Evolutionary conservation across 1,140 invertebrate species (phyloP).

Genomic region (Bombus vancouverensis): DNA sequence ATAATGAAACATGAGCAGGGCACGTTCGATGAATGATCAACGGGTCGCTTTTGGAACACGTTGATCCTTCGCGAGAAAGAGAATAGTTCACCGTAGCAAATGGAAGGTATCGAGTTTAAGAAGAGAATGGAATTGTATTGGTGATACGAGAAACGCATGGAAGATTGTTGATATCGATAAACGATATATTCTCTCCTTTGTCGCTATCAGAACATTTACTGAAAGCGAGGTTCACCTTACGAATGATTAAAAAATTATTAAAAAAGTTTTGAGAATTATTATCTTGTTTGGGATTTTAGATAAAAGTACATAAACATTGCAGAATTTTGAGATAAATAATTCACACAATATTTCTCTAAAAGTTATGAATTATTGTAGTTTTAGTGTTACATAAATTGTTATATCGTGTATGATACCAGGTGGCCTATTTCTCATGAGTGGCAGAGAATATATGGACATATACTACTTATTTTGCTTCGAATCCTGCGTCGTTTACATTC

Average conservation of each 20-base stretch:
- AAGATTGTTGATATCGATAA: background rate
- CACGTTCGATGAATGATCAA: slow-evolving; percentile 35
- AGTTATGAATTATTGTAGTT: too few species aligned
- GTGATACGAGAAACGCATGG: too few species aligned
- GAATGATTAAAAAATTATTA: background rate
- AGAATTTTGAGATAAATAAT: background rate
- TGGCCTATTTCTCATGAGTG: too few species aligned
- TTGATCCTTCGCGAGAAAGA: too few species aligned
- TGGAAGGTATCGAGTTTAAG: background rate
- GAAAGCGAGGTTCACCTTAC: background rate
- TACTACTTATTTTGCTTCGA: too few species aligned
- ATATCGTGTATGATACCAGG: too few species aligned
- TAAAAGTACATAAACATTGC: background rate
- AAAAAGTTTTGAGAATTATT: background rate
- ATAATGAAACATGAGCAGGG: slow-evolving; percentile 35
- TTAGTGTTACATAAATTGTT: too few species aligned
- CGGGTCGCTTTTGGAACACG: background rate
- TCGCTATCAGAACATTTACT: background rate
- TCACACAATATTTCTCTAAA: too few species aligned
- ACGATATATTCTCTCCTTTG: background rate
- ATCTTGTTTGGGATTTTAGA: background rate
- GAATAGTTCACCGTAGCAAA: background rate
- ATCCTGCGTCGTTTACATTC: too few species aligned
- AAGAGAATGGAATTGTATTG: background rate
- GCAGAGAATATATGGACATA: too few species aligned